Evolutionary conservation across 2,888 invertebrate species (phyloP).

Genomic region (Bhutanitis thaidina): DNA sequence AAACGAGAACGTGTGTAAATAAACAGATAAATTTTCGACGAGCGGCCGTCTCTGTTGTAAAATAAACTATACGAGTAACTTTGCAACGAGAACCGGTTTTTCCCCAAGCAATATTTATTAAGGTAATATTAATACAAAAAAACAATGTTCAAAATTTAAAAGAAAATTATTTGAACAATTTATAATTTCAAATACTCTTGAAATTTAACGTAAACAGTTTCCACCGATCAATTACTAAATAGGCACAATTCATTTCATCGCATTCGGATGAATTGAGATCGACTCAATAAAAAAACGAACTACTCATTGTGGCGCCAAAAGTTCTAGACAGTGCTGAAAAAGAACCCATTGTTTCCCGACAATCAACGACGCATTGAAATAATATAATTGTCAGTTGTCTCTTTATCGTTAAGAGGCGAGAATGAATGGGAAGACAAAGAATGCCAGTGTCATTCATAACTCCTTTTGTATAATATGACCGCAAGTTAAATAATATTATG

Average conservation of each 20-base stretch:
- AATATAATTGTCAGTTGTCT: conserved; percentile 29
- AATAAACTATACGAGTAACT: neutral
- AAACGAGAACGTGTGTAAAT: neutral
- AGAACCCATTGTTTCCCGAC: conserved; percentile 17
- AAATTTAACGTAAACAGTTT: too few species aligned
- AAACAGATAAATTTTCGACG: neutral
- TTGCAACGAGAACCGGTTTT: neutral
- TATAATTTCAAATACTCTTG: too few species aligned
- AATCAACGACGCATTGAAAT: conserved; percentile 19
- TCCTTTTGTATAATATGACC: conserved; percentile 32
- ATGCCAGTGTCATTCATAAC: conserved; percentile 34
- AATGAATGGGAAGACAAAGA: conserved; percentile 35
- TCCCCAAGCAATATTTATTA: too few species aligned
- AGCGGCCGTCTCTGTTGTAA: neutral
- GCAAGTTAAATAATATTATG: conserved; percentile 27
- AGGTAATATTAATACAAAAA: too few species aligned
- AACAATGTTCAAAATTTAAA: too few species aligned
- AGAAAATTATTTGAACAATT: too few species aligned
- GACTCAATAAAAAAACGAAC: neutral
- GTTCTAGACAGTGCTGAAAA: conserved; percentile 18
- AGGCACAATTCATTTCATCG: neutral
- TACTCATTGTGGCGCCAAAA: conserved; percentile 19
- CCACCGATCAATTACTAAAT: neutral
- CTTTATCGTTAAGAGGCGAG: conserved; percentile 24
- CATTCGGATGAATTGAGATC: neutral